Conservation (phyloP, 2,113 vertebrate genomes). For the Lophotis ruficrista region DNA sequence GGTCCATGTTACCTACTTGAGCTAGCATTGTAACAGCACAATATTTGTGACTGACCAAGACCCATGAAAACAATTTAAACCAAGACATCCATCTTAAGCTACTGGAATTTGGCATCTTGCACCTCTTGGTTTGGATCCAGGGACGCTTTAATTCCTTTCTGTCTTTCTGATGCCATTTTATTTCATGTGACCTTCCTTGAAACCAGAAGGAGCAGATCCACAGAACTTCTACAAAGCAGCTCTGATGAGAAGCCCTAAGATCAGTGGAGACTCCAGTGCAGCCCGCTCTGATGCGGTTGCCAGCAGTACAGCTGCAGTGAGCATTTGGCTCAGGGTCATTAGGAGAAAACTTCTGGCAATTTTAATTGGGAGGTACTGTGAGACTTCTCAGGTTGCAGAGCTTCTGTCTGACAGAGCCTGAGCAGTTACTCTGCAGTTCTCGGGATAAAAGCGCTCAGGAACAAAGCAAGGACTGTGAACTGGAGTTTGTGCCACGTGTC, state of each 20-base stretch:
- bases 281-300: background rate
- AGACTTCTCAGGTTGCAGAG: background rate
- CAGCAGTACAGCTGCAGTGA: no score
- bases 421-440: background rate
- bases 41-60: background rate
- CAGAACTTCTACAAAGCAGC: background rate
- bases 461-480: background rate
- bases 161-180: background rate
- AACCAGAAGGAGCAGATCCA: background rate
- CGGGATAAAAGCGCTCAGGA: background rate
- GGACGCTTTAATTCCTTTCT: background rate
- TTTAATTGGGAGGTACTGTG: background rate
- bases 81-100: background rate
- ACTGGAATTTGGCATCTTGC: background rate
- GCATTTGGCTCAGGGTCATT: fast-evolving
- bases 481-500: fast-evolving
- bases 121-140: background rate
- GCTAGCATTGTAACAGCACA: background rate
- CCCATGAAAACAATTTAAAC: background rate
- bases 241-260: background rate
- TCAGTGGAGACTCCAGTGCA: background rate
- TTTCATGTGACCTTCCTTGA: background rate
- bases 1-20: fast-evolving
- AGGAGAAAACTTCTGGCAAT: background rate
- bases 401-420: background rate